These are phyloP conservation scores for Takifugu bimaculatus DNA, from an alignment of 2,113 vertebrate species.

Conservation along the genomic window DNA sequence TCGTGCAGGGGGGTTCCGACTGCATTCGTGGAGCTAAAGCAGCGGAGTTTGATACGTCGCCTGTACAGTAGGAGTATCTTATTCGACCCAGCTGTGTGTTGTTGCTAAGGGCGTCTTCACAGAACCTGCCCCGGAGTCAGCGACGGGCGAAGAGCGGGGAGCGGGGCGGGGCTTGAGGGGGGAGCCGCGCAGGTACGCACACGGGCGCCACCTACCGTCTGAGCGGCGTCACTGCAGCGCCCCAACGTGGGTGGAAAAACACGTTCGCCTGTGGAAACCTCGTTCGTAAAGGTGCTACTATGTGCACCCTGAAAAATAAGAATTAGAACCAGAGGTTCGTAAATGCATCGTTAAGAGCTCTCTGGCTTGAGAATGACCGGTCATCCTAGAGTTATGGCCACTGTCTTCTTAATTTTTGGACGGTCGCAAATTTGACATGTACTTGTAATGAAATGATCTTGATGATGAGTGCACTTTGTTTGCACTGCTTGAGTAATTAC, in stretches of 20 bases:
- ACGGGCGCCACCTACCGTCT: conserved; percentile 39
- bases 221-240: conserved; percentile 7
- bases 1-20: conserved; percentile 18
- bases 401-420: not conserved
- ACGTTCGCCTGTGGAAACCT: no score
- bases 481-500: no score
- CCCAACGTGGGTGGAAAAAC: no score
- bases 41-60: conserved; percentile 47
- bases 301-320: not conserved
- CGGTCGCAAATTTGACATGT: not conserved
- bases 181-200: conserved; percentile 1
- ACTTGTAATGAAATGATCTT: not conserved
- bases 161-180: conserved; percentile 44
- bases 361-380: not conserved
- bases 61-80: conserved; percentile 35
- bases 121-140: conserved; percentile 36
- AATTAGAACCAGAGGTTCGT: not conserved
- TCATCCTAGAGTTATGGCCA: not conserved
- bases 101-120: conserved; percentile 78
- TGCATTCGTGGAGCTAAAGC: conserved; percentile 30
- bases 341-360: no score
- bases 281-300: no score
- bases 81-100: conserved; percentile 54
- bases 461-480: not conserved
- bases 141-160: conserved; percentile 26